Evolutionary conservation across 2,888 invertebrate species (phyloP), one percentile per base, ranked within the genome.

Genomic region (Catocala nupta): DNA sequence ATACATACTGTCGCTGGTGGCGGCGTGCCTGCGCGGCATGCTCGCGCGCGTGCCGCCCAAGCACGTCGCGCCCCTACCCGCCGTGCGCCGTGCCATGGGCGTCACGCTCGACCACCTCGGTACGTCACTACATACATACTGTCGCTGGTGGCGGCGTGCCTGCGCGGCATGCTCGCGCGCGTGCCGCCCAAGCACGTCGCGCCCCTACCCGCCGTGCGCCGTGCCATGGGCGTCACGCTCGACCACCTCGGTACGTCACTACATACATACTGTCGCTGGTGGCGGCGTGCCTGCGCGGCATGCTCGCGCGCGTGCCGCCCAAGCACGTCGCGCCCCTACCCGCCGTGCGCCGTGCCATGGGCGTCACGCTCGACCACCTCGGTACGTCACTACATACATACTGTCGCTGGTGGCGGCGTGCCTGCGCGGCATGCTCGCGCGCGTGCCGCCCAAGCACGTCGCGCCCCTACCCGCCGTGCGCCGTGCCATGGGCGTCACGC

Each of bases 221-320:
- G 95, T 73, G 97, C 97, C n/a, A 96, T 97, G 96, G 97, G 97
- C 47, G 95, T 97, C 83, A 96, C 95, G 47, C 92, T 95, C 52
- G 95, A 84, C 58, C 93, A 93, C 83, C 77, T 95, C 73, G 80
- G 91, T 95, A 13, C 85, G 86, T 4, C 16, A 13, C 51, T 39
- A 39, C 8, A 25, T 25, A 25, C 25, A 25, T 25, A 25, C 25
- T 25, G 25, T 25, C 25, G 4, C 96, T 96, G 79, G 96, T 97
- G 48, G 96, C 96, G 0, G 96, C 96, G 59, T 97, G 96, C 83
- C 91, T 98, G 76, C 96, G 96, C 8, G 96, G 96, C 69, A 96
- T 98, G 86, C 96, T 97, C 9, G 97, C 97, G 82, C 96, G 96
- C 80, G 95, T 97, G 56, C 95, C 96, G 63, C 98, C 98, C 0